Evolutionary conservation across 92 coral and sea anemone genomes (phyloP).

Genomic region (Porites evermanni): DNA sequence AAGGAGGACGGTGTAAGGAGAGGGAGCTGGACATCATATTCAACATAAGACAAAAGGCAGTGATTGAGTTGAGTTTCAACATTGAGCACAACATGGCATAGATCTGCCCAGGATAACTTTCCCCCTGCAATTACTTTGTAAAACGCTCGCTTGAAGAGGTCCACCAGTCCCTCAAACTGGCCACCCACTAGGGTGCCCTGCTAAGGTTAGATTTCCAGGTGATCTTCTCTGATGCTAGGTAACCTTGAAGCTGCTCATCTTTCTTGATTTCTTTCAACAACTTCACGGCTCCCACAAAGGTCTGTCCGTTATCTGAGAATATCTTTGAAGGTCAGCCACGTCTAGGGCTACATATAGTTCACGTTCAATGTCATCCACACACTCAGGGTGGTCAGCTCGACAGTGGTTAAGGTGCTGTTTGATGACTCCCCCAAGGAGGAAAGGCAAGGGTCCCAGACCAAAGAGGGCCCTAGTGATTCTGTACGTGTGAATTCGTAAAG

Average conservation of each 20-base stretch:
- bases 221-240: neutral
- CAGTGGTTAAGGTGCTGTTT: constrained; percentile 43
- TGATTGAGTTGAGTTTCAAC: no score
- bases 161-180: neutral
- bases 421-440: constrained; percentile 54
- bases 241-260: constrained; percentile 15
- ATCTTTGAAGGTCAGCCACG: constrained; percentile 18
- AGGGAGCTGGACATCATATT: constrained; percentile 16
- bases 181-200: constrained; percentile 28
- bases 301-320: constrained; percentile 7
- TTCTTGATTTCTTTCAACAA: neutral
- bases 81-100: no score
- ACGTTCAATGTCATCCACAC: constrained; percentile 35
- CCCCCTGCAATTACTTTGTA: no score
- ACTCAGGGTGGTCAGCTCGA: constrained; percentile 38
- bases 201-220: constrained; percentile 11
- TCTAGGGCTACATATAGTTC: constrained; percentile 49
- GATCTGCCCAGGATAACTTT: no score
- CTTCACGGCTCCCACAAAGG: constrained; percentile 29
- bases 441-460: constrained; percentile 64
- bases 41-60: neutral
- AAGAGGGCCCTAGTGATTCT: constrained; percentile 59
- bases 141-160: no score
- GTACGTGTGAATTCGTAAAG: constrained; percentile 50
- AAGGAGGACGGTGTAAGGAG: constrained; percentile 3